These are phyloP conservation scores for Anarrhichthys ocellatus DNA, from an alignment of 2,113 vertebrate genomes.

Conservation along the genomic window DNA sequence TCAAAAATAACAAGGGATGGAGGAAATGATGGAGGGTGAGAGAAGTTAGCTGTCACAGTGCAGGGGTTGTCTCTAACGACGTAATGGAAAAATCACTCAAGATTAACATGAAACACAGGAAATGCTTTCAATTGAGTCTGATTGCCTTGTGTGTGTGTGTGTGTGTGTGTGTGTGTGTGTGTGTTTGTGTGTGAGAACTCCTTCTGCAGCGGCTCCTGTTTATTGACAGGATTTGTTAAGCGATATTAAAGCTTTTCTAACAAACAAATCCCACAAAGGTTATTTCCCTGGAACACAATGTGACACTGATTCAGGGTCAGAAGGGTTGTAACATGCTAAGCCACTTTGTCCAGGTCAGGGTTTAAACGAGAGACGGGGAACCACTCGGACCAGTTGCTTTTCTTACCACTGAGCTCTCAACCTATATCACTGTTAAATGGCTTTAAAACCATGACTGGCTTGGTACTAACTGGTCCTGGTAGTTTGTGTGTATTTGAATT, in stretches of 20 bases:
- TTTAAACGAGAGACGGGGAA: not conserved
- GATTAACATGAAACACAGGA: constrained; percentile 90
- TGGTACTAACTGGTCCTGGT: not conserved
- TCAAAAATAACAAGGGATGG: not conserved
- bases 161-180: constrained; percentile 43
- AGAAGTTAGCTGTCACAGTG: constrained; percentile 62
- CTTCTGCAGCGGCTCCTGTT: constrained; percentile 46
- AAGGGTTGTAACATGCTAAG: not conserved
- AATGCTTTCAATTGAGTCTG: constrained; percentile 90
- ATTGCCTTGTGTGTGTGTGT: constrained; percentile 77
- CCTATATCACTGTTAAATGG: not conserved
- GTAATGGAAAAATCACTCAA: constrained; percentile 92
- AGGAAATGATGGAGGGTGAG: not conserved
- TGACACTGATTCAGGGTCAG: not conserved
- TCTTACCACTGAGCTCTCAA: not conserved
- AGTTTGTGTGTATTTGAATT: not conserved
- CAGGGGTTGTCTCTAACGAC: constrained; percentile 75
- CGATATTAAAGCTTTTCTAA: constrained; percentile 19
- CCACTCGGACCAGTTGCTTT: not conserved
- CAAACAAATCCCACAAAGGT: not conserved
- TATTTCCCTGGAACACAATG: not conserved
- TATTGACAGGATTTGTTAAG: constrained; percentile 39
- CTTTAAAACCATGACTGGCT: not conserved
- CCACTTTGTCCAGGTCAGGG: not conserved
- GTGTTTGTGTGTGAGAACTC: constrained; percentile 15